Evolutionary conservation across 2,113 vertebrate genomes (phyloP).

Genomic region (Aramus guarauna): DNA sequence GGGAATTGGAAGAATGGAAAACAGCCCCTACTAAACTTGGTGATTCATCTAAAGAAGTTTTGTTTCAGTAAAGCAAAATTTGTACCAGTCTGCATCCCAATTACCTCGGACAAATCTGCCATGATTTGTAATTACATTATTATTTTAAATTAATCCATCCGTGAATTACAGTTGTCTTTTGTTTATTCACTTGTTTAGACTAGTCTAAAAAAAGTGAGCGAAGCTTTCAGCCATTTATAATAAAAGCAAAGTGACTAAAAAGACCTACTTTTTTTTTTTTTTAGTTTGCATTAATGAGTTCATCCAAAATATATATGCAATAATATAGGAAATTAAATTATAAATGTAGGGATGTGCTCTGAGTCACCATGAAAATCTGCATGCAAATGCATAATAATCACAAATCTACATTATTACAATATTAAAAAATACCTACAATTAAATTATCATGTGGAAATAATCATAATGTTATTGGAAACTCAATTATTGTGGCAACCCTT

Average conservation of each 20-base stretch:
- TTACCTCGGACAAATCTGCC: conserved; percentile 73
- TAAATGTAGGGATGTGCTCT: conserved; percentile 93
- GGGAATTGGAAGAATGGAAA: background rate
- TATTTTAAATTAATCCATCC: conserved; percentile 76
- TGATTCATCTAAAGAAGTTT: conserved; percentile 10
- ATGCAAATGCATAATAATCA: conserved; percentile 99
- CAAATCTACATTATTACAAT: conserved; percentile 99
- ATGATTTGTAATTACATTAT: conserved; percentile 73
- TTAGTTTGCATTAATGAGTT: conserved; percentile 82
- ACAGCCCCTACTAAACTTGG: background rate
- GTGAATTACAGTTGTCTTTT: conserved; percentile 74
- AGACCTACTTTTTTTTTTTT: conserved; percentile 65
- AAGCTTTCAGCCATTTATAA: conserved; percentile 77
- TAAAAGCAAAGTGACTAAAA: conserved; percentile 76
- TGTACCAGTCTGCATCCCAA: conserved; percentile 66
- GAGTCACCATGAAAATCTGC: conserved; percentile 94
- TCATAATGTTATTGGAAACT: conserved; percentile 99
- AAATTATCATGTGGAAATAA: conserved; percentile 99
- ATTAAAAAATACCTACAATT: conserved; percentile 98
- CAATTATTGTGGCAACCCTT: conserved; percentile 98
- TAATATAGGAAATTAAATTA: conserved; percentile 99
- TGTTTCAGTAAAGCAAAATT: conserved; percentile 53
- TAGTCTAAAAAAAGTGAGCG: conserved; percentile 70
- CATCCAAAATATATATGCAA: conserved; percentile 92
- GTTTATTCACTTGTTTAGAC: conserved; percentile 70